These are phyloP conservation scores for Eugnorisma glareosa DNA, from an alignment of 2,888 invertebrate species.

Conservation along the genomic window DNA sequence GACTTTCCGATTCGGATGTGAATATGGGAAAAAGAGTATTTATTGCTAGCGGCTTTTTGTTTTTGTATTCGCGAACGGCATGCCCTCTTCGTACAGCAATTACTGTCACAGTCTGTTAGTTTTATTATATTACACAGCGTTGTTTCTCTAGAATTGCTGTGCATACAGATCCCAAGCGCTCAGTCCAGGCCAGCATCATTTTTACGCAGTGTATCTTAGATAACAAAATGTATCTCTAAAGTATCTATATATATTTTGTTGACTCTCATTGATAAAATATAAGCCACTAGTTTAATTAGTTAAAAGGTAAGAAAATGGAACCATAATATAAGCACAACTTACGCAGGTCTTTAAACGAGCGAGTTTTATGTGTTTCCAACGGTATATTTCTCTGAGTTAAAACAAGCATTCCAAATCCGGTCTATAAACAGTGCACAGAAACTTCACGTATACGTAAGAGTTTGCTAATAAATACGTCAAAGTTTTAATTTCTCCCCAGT, in stretches of 20 bases:
- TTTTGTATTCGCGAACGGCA: constrained; percentile 31
- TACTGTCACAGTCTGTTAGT: constrained; percentile 10
- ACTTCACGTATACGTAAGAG: constrained; percentile 22
- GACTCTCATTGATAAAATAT: neutral
- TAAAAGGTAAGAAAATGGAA: neutral
- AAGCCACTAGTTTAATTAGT: neutral
- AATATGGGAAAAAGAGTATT: constrained; percentile 60
- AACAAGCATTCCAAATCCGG: constrained; percentile 16
- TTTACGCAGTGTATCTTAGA: neutral
- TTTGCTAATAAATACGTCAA: constrained; percentile 48
- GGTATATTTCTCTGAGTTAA: neutral
- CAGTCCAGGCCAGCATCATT: neutral
- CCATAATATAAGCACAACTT: neutral
- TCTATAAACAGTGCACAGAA: constrained; percentile 3
- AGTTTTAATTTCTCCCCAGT: constrained; percentile 51
- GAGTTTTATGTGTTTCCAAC: neutral
- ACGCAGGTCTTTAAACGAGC: neutral
- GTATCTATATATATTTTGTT: neutral
- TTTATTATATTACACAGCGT: neutral
- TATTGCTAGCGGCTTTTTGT: constrained; percentile 51
- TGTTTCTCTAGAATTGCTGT: neutral
- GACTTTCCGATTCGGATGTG: constrained; percentile 65
- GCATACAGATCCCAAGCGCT: neutral
- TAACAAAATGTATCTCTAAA: neutral
- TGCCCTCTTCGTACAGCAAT: constrained; percentile 32